phyloP scores from a whole-genome alignment of 1,140 invertebrate genomes.

The Tigriopus japonicus region DNA sequence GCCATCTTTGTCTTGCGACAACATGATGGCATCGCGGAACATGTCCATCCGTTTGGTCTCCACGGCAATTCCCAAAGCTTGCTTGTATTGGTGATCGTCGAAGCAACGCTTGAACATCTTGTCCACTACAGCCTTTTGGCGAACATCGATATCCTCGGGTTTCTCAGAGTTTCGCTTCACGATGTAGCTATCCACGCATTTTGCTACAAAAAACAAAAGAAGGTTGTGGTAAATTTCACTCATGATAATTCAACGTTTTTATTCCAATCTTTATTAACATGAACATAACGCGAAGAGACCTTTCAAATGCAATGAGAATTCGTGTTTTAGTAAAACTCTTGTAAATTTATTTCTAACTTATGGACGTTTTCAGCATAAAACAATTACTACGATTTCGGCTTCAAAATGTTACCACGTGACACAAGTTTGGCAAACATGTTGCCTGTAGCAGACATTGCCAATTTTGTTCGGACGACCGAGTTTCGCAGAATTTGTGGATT shows the following conservation, averaged over 20 bases:
- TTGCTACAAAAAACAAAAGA: conserved; percentile 9
- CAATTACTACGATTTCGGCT: too few relatives aligned
- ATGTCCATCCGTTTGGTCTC: conserved; percentile 93
- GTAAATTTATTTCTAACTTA: too few relatives aligned
- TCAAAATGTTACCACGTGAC: too few relatives aligned
- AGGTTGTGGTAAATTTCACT: conserved; percentile 14
- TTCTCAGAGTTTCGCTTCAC: neutral
- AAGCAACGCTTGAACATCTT: conserved; percentile 54
- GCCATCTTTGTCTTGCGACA: conserved; percentile 39
- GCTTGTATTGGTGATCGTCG: conserved; percentile 72
- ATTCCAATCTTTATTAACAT: neutral
- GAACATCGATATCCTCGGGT: conserved; percentile 64
- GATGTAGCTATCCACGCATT: conserved; percentile 10
- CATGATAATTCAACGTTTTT: neutral
- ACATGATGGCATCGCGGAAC: conserved; percentile 71
- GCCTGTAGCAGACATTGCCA: too few relatives aligned
- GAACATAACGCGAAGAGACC: too few relatives aligned
- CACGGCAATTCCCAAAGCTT: conserved; percentile 78
- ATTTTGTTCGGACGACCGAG: too few relatives aligned
- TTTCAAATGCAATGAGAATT: too few relatives aligned
- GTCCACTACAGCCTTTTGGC: conserved; percentile 39
- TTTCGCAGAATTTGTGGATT: too few relatives aligned
- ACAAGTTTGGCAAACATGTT: too few relatives aligned
- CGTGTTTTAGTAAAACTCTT: too few relatives aligned
- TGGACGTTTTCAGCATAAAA: too few relatives aligned